Conservation (phyloP, 2,113 vertebrate genomes). For the Accipiter cooperii region DNA sequence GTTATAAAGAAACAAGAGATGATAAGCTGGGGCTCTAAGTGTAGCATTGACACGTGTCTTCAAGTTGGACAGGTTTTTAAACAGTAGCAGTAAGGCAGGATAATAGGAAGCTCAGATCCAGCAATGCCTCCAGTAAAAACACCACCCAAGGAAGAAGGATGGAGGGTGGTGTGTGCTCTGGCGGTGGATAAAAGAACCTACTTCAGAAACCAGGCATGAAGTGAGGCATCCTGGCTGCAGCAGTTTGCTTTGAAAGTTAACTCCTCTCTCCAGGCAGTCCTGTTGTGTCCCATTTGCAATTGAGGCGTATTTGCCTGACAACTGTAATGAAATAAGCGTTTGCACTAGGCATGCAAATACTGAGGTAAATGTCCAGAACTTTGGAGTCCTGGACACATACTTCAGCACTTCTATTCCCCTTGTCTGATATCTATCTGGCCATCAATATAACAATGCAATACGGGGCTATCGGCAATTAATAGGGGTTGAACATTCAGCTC, state of each 20-base stretch:
- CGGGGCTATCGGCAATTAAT: not conserved
- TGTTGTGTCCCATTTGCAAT: not conserved
- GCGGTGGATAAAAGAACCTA: conserved; percentile 53
- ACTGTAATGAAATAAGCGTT: not conserved
- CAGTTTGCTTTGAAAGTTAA: conserved; percentile 39
- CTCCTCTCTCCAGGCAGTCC: conserved; percentile 26
- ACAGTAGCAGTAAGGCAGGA: conserved; percentile 24
- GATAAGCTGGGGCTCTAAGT: not conserved
- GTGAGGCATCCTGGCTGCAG: conserved; percentile 16
- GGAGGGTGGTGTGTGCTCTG: conserved; percentile 50
- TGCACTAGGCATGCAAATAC: not conserved
- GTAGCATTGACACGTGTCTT: not conserved
- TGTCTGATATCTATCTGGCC: not conserved
- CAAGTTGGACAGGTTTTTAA: conserved; percentile 33
- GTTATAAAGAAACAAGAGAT: not conserved
- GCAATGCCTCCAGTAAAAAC: conserved; percentile 46
- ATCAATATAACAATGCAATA: not conserved
- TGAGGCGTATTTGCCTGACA: not conserved
- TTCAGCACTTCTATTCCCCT: not conserved
- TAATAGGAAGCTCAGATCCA: not conserved
- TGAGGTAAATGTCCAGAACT: not conserved
- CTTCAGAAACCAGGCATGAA: conserved; percentile 46
- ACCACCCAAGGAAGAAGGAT: conserved; percentile 36
- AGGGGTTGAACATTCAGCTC: not conserved
- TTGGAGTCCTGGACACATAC: not conserved